Evolutionary conservation across 2,113 vertebrate genomes (phyloP).

Genomic region (Puffinus mauretanicus): DNA sequence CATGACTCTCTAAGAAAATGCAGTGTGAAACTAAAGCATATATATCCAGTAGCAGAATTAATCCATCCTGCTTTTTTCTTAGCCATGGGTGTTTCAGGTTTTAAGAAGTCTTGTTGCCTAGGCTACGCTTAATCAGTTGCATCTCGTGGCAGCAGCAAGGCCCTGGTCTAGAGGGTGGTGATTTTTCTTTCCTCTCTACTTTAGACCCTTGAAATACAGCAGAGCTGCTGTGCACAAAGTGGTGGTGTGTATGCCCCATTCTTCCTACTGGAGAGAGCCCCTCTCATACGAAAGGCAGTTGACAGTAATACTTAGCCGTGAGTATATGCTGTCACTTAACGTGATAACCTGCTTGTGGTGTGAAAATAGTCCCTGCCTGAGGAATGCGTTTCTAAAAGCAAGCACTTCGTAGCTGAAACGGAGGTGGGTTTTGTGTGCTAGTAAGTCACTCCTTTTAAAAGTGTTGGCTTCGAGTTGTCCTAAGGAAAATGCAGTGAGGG

Average conservation of each 20-base stretch:
- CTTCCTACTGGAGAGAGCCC: neutral
- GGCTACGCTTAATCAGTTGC: neutral
- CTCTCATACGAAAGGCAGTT: fast-evolving
- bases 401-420: fast-evolving
- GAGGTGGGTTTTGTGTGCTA: neutral
- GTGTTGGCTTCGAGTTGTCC: neutral
- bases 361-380: neutral
- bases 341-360: neutral
- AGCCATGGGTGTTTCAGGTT: neutral
- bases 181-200: neutral
- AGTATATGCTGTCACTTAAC: fast-evolving
- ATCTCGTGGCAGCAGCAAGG: neutral
- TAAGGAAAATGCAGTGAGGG: neutral
- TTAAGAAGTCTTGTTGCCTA: neutral
- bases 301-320: fast-evolving
- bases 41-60: neutral
- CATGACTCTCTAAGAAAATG: neutral
- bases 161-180: neutral
- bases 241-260: neutral
- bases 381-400: neutral
- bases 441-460: neutral
- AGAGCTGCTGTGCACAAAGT: neutral
- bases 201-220: neutral
- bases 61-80: neutral
- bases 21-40: neutral